Evolutionary conservation across 1,140 invertebrate genomes (phyloP).

Genomic region (Drosophila serrata): DNA sequence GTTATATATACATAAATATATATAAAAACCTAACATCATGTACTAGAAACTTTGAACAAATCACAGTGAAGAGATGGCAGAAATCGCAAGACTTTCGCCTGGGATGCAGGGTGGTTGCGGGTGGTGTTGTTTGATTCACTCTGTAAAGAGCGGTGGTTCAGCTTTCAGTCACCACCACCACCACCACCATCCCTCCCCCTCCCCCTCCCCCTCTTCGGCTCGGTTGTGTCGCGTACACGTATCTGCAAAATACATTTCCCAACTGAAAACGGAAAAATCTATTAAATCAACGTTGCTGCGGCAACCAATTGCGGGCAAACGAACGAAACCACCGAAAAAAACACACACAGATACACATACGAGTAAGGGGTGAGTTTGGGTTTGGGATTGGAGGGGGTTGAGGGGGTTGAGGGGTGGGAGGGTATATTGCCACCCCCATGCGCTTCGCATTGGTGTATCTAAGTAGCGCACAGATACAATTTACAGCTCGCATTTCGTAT

Average conservation of each 20-base stretch:
- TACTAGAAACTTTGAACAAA: conserved; percentile 10
- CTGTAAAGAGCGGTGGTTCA: neutral
- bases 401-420: too few relatives aligned
- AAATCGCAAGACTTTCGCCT: conserved; percentile 3
- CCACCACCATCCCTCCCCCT: too few relatives aligned
- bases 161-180: conserved; percentile 3
- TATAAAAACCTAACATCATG: neutral
- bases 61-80: conserved; percentile 29
- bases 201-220: too few relatives aligned
- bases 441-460: conserved; percentile 73
- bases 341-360: conserved; percentile 25
- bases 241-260: conserved; percentile 78
- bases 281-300: conserved; percentile 85
- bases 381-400: too few relatives aligned
- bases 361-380: conserved; percentile 4
- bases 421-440: conserved; percentile 59
- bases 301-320: conserved; percentile 84
- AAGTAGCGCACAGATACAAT: conserved; percentile 83
- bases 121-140: neutral
- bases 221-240: conserved; percentile 53
- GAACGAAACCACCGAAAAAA: conserved; percentile 82
- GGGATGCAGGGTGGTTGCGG: conserved; percentile 42
- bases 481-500: conserved; percentile 83
- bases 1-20: too few relatives aligned
- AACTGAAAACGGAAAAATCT: conserved; percentile 82